These are phyloP conservation scores for Gymnodraco acuticeps DNA, from an alignment of 2,797 vertebrate species.

Conservation along the genomic window DNA sequence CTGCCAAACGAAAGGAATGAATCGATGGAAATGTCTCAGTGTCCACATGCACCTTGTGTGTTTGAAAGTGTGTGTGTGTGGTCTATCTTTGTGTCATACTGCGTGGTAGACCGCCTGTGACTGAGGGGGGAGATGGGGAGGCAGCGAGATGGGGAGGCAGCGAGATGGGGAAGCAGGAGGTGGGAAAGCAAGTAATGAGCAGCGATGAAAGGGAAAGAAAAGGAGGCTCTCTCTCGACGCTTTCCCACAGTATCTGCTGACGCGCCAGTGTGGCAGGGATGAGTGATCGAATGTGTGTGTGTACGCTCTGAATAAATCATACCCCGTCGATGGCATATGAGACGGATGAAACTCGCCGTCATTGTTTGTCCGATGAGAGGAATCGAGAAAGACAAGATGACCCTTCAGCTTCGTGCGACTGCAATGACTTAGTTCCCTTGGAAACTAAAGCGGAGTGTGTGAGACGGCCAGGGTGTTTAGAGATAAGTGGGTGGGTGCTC, in stretches of 20 bases:
- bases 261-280: slow-evolving; percentile 13
- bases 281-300: slow-evolving; percentile 1
- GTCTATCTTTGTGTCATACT: not conserved
- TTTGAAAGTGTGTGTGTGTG: slow-evolving; percentile 25
- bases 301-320: slow-evolving; percentile 51
- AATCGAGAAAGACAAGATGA: slow-evolving; percentile 19
- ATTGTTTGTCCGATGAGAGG: slow-evolving; percentile 41
- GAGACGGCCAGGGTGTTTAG: slow-evolving; percentile 17
- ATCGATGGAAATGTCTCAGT: slow-evolving; percentile 21
- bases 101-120: too few species aligned
- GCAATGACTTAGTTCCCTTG: slow-evolving; percentile 55
- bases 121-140: not conserved
- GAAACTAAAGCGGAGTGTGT: slow-evolving; percentile 39
- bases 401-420: slow-evolving; percentile 2
- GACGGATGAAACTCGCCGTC: slow-evolving; percentile 18
- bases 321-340: slow-evolving; percentile 11
- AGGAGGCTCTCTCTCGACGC: slow-evolving; percentile 26
- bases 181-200: slow-evolving; percentile 25
- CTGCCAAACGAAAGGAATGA: slow-evolving; percentile 46
- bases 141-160: not conserved
- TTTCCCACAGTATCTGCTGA: slow-evolving; percentile 25
- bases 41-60: slow-evolving; percentile 54
- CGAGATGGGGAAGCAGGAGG: slow-evolving; percentile 22
- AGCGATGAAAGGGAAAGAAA: slow-evolving; percentile 26
- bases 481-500: slow-evolving; percentile 55